These are phyloP conservation scores for Falco berigora DNA, from an alignment of 2,797 vertebrate species.

Conservation along the genomic window DNA sequence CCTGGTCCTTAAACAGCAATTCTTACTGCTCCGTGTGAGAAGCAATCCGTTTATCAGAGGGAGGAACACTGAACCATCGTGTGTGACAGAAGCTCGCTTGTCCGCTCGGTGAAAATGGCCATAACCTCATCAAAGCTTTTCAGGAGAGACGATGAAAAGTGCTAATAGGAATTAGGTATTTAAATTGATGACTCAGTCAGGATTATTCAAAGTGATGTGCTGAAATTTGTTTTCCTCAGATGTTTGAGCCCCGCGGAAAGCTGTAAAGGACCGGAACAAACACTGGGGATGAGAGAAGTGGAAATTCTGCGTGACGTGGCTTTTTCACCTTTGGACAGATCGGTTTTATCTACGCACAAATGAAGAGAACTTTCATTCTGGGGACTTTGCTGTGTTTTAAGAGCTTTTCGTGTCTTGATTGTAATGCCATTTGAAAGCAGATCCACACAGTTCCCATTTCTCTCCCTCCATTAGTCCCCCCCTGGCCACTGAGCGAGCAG, in stretches of 20 bases:
- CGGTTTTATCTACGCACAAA: conserved; percentile 30
- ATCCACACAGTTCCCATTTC: not conserved
- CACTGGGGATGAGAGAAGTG: conserved; percentile 5
- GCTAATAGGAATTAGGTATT: conserved; percentile 63
- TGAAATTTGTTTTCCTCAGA: conserved; percentile 45
- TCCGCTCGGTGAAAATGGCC: conserved; percentile 33
- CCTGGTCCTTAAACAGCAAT: not conserved
- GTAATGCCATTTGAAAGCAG: conserved; percentile 10
- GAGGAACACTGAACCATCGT: not conserved
- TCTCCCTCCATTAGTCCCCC: not conserved
- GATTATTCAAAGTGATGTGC: conserved; percentile 49
- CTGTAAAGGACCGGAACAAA: conserved; percentile 15
- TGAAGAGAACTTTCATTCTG: conserved; percentile 29
- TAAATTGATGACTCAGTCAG: conserved; percentile 49
- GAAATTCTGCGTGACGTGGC: not conserved
- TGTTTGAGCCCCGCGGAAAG: conserved; percentile 15
- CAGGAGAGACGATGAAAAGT: conserved; percentile 48
- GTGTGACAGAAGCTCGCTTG: not conserved
- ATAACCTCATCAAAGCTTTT: conserved; percentile 56
- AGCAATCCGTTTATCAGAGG: not conserved
- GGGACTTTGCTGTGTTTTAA: conserved; percentile 16
- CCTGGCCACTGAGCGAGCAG: not conserved
- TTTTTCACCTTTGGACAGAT: conserved; percentile 31
- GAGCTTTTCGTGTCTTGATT: not conserved
- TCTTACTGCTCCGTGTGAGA: not conserved